phyloP scores from a whole-genome alignment of 2,888 invertebrate species.

The Melieria crassipennis region DNA sequence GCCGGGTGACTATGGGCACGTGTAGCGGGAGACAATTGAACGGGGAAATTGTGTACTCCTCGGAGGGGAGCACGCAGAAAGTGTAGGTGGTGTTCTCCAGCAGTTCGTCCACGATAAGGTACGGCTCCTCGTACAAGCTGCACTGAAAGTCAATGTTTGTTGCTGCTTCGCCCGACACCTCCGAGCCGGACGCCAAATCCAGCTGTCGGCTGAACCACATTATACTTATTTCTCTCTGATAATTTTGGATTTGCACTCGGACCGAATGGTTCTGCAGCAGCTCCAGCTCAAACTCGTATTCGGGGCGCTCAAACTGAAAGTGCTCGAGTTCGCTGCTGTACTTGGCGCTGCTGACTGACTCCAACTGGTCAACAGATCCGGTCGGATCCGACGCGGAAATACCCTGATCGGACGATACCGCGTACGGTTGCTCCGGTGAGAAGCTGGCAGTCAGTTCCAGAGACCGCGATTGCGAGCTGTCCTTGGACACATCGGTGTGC shows the following conservation, averaged over 20 bases:
- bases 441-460: too few relatives aligned
- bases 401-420: neutral
- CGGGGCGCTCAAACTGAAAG: constrained; percentile 51
- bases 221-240: constrained; percentile 47
- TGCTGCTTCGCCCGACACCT: constrained; percentile 24
- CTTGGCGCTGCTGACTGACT: neutral
- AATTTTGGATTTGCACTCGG: constrained; percentile 45
- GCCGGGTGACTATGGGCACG: constrained; percentile 43
- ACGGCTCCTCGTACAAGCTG: constrained; percentile 47
- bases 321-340: neutral
- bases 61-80: constrained; percentile 53
- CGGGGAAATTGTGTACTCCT: constrained; percentile 50
- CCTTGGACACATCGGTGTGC: neutral
- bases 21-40: constrained; percentile 58
- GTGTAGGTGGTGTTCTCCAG: constrained; percentile 55
- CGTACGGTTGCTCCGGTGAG: neutral
- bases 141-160: constrained; percentile 51
- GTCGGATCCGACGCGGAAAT: too few relatives aligned
- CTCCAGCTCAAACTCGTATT: constrained; percentile 50
- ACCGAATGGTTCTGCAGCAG: constrained; percentile 48
- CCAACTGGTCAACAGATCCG: neutral
- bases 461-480: too few relatives aligned
- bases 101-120: constrained; percentile 48
- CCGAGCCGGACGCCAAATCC: neutral
- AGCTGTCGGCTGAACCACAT: constrained; percentile 54